Percentiles rank a stretch among this genome's conserved stretches.
Evolutionary conservation across 1,140 invertebrate species (phyloP).

Genomic region (Temnothorax nylanderi): DNA sequence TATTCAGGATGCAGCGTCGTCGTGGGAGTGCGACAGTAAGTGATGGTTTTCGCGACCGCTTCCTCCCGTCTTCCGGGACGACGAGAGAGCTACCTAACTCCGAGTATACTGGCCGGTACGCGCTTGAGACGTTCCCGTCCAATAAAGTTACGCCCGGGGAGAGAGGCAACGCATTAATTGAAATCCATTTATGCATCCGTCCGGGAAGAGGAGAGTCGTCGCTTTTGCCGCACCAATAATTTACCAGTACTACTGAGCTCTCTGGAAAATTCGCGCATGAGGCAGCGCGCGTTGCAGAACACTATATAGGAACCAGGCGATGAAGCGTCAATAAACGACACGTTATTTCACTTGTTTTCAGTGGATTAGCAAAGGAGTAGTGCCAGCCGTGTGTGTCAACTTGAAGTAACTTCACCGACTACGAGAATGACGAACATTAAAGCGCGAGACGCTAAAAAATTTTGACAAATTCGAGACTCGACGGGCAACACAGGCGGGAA

Average conservation of each 20-base stretch:
- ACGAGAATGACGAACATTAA: not conserved
- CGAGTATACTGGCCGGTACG: not conserved
- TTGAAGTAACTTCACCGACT: not conserved
- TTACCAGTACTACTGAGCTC: slow-evolving; percentile 17
- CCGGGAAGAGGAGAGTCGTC: not conserved
- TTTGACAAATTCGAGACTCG: not conserved
- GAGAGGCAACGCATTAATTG: slow-evolving; percentile 55
- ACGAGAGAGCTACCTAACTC: slow-evolving; percentile 8
- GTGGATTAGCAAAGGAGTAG: not conserved
- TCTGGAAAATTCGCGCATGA: slow-evolving; percentile 10
- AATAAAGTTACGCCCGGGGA: slow-evolving; percentile 54
- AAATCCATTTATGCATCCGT: slow-evolving; percentile 55
- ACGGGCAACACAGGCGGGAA: not conserved
- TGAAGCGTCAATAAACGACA: not conserved
- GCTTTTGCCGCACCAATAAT: slow-evolving; percentile 25
- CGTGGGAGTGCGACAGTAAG: slow-evolving; percentile 53
- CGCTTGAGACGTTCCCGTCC: slow-evolving; percentile 53
- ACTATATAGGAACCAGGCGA: not conserved
- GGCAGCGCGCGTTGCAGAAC: not conserved
- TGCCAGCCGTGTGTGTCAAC: too few relatives aligned
- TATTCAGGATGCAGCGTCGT: slow-evolving; percentile 72
- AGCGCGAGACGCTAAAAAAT: not conserved
- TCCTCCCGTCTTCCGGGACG: slow-evolving; percentile 36
- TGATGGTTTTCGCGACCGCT: slow-evolving; percentile 51
- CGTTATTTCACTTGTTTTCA: not conserved